Evolutionary conservation across 2,113 vertebrate genomes (phyloP).

Genomic region (Noturus placidus): DNA sequence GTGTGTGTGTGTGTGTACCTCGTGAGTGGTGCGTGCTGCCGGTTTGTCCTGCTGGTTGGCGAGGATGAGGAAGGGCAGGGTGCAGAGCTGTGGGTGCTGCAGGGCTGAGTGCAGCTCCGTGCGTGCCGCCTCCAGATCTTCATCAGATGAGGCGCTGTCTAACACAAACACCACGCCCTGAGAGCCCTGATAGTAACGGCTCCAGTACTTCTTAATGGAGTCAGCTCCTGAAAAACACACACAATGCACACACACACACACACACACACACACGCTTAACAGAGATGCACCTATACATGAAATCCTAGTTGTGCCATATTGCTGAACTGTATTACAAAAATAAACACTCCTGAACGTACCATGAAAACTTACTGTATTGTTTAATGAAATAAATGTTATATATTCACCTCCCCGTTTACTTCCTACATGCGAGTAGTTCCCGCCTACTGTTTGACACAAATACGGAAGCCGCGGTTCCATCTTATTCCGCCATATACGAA

Average conservation of each 20-base stretch:
- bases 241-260: neutral
- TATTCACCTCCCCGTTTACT: too few relatives aligned
- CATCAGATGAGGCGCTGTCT: conserved; percentile 87
- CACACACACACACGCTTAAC: neutral
- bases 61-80: conserved; percentile 88
- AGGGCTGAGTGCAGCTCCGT: conserved; percentile 86
- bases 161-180: conserved; percentile 89
- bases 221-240: conserved; percentile 52
- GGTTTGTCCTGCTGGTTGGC: conserved; percentile 92
- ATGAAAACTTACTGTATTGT: too few relatives aligned
- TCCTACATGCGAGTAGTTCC: too few relatives aligned
- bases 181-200: conserved; percentile 90
- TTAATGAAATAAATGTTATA: too few relatives aligned
- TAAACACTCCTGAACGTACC: too few relatives aligned
- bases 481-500: neutral
- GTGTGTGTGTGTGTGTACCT: conserved; percentile 71
- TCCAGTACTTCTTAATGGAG: conserved; percentile 88
- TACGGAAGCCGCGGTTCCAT: too few relatives aligned
- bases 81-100: conserved; percentile 88
- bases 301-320: neutral
- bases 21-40: conserved; percentile 82
- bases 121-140: conserved; percentile 84
- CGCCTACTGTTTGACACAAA: neutral
- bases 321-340: too few relatives aligned
- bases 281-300: neutral